Percentiles rank a stretch among this genome's conserved stretches.
phyloP scores from a whole-genome alignment of 2,888 invertebrate species.

The Strigamia crassipes region DNA sequence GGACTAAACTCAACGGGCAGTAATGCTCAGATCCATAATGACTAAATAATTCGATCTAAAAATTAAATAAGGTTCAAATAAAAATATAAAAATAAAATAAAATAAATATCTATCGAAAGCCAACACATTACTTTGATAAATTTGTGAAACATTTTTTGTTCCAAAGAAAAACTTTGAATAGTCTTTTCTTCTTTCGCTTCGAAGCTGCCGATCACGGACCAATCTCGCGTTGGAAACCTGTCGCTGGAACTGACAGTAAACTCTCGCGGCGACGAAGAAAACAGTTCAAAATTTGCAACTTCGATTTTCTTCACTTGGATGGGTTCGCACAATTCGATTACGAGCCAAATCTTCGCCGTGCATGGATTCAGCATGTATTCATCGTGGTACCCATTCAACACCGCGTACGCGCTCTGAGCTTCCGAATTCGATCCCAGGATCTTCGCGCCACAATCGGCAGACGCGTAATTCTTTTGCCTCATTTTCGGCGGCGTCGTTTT shows the following conservation, averaged over 20 bases:
- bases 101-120: too few relatives aligned
- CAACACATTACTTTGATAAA: slow-evolving; percentile 71
- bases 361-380: slow-evolving; percentile 98
- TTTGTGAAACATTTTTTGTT: slow-evolving; percentile 82
- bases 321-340: slow-evolving; percentile 96
- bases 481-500: slow-evolving; percentile 63
- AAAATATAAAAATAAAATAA: slow-evolving; percentile 22
- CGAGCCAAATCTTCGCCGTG: slow-evolving; percentile 89
- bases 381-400: slow-evolving; percentile 87
- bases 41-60: slow-evolving; percentile 76
- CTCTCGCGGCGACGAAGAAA: slow-evolving; percentile 93
- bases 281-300: slow-evolving; percentile 95
- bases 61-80: slow-evolving; percentile 52
- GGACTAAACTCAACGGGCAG: slow-evolving; percentile 94
- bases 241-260: slow-evolving; percentile 86
- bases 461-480: slow-evolving; percentile 92
- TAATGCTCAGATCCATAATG: slow-evolving; percentile 97
- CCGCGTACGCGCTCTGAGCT: slow-evolving; percentile 76
- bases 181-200: slow-evolving; percentile 83
- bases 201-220: slow-evolving; percentile 86
- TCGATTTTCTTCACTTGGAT: slow-evolving; percentile 93
- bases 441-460: slow-evolving; percentile 96
- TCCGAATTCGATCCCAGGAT: slow-evolving; percentile 90
- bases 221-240: slow-evolving; percentile 87
- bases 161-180: slow-evolving; percentile 81